Evolutionary conservation across 2,797 vertebrate species (phyloP), one percentile per base, ranked within the genome.

Genomic region (Scleropages formosus): DNA sequence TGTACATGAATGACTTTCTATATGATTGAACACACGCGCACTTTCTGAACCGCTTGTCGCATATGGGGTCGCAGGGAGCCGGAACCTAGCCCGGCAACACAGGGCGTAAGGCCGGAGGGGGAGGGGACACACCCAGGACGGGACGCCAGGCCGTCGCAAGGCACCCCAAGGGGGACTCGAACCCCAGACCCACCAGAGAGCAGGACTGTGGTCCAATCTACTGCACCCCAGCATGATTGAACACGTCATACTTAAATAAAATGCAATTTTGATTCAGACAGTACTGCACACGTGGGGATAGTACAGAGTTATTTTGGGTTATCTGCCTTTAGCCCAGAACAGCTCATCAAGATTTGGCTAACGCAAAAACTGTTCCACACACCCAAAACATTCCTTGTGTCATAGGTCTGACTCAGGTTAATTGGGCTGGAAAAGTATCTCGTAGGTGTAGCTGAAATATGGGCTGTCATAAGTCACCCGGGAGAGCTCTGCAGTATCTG

Each of bases 281-380:
- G 84, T 87, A 85, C 65, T 80, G 59, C 44, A 72, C 71, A 44
- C 47, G 75, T 79, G 76, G 31, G 47, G 8, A 39, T 47, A 39
- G 64, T 47, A 69, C 69, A n/a, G 16, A 26, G 73, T 76, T 82
- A 83, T 80, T n/a, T n/a, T n/a, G n/a, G n/a, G n/a, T n/a, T 83
- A 84, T 81, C 84, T 87, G 85, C 60, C n/a, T 77, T 81, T 13
- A 27, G 76, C 86, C 86, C 86, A 88, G 82, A 77, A 79, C 74
- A 78, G 80, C 84, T 85, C 82, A 82, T 72, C 77, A 47, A 60
- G 11, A n/a, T 77, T 86, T 56, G 73, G 20, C 77, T 79, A 80
- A 81, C 60, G 72, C 85, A 86, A 85, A 85, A 82, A 72, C 72
- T 72, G 81, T 27, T 75, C 85, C 86, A 39, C 83, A 85, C 88